phyloP scores from a whole-genome alignment of 2,888 invertebrate species.

The Laspeyria flexula region DNA sequence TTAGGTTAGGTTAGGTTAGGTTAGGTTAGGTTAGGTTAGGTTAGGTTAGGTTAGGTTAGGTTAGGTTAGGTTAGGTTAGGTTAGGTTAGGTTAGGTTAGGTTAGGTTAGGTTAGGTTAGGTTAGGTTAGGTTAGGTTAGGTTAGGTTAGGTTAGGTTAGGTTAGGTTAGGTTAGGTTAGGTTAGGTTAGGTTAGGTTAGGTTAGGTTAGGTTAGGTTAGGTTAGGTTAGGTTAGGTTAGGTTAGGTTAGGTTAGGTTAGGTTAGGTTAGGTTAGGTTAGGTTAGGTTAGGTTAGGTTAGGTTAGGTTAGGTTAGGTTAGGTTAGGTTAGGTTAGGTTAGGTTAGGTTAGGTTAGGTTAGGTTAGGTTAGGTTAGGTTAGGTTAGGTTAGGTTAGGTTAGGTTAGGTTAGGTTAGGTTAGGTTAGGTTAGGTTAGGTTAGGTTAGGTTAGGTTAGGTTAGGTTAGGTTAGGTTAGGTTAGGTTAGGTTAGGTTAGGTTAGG shows the following conservation, averaged over 20 bases:
- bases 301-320: conserved; percentile 19
- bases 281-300: conserved; percentile 20
- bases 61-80: conserved; percentile 34
- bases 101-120: conserved; percentile 23
- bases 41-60: conserved; percentile 34
- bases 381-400: conserved; percentile 15
- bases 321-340: conserved; percentile 17
- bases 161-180: conserved; percentile 28
- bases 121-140: conserved; percentile 31
- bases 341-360: conserved; percentile 18
- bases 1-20: conserved; percentile 25
- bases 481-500: no score
- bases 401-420: conserved; percentile 1
- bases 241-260: conserved; percentile 18
- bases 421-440: conserved; percentile 8
- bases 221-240: conserved; percentile 23
- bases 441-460: no score
- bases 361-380: conserved; percentile 20
- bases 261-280: conserved; percentile 19
- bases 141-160: conserved; percentile 28
- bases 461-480: no score
- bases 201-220: conserved; percentile 24
- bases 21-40: conserved; percentile 32
- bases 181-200: conserved; percentile 12
- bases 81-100: conserved; percentile 28